These are phyloP conservation scores for Eupleurogrammus muticus DNA, from an alignment of 2,797 vertebrate species.

Conservation along the genomic window DNA sequence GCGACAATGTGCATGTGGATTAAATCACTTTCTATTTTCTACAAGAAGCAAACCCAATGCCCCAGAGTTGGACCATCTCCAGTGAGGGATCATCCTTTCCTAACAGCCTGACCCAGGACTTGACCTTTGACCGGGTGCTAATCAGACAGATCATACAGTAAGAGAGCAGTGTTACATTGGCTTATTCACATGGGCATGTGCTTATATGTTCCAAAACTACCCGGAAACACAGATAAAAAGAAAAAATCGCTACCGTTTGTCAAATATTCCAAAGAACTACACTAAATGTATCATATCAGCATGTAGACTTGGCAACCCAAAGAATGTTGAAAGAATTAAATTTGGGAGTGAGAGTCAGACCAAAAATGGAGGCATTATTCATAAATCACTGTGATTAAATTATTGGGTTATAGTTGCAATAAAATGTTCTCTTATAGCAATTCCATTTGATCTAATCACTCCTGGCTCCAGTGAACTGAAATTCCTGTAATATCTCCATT, in stretches of 20 bases:
- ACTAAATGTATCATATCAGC: neutral
- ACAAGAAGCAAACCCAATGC: slow-evolving; percentile 31
- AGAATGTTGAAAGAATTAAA: too few relatives aligned
- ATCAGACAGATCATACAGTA: slow-evolving; percentile 15
- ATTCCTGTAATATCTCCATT: too few relatives aligned
- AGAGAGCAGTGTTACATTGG: neutral
- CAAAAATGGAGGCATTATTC: too few relatives aligned
- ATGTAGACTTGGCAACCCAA: too few relatives aligned
- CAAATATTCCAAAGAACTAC: neutral
- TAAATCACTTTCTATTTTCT: slow-evolving; percentile 57
- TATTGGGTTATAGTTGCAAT: too few relatives aligned
- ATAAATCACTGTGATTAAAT: too few relatives aligned
- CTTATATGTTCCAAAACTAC: too few relatives aligned
- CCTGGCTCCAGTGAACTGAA: too few relatives aligned
- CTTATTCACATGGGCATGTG: neutral
- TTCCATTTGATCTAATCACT: too few relatives aligned
- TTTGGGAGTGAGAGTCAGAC: too few relatives aligned
- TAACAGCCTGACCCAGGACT: slow-evolving; percentile 26
- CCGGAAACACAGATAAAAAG: neutral
- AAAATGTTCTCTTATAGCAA: too few relatives aligned
- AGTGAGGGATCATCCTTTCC: slow-evolving; percentile 54
- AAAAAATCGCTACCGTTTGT: too few relatives aligned
- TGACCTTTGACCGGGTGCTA: slow-evolving; percentile 27
- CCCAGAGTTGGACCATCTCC: slow-evolving; percentile 29
- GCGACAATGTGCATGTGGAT: slow-evolving; percentile 27